Conservation (phyloP, 1,140 invertebrate species). For the Drosophila subpulchrella region DNA sequence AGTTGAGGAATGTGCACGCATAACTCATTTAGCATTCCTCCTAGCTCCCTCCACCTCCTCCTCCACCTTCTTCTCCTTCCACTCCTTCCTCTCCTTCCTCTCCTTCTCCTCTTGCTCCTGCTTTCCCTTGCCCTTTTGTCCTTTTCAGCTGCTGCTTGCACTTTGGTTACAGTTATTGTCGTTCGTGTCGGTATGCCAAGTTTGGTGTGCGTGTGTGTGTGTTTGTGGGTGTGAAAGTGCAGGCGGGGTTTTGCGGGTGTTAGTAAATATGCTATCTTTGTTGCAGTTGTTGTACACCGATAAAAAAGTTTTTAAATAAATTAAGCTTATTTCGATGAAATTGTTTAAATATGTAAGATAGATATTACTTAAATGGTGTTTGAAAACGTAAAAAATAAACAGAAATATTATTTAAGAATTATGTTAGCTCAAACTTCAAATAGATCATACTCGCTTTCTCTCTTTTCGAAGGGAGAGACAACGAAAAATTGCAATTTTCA, state of each 20-base stretch:
- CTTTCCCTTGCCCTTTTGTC: neutral
- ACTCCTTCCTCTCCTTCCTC: neutral
- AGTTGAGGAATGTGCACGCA: slow-evolving; percentile 51
- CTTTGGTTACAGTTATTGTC: slow-evolving; percentile 45
- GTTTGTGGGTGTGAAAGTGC: neutral
- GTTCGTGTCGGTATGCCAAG: slow-evolving; percentile 38
- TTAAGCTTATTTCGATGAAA: too few species aligned
- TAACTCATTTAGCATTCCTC: slow-evolving; percentile 69
- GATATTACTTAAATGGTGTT: too few species aligned
- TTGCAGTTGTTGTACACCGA: slow-evolving; percentile 4
- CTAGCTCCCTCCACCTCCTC: neutral
- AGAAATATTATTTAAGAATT: too few species aligned
- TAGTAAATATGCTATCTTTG: slow-evolving; percentile 15
- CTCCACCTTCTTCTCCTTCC: neutral
- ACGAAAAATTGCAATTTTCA: too few species aligned
- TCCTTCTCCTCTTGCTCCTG: neutral
- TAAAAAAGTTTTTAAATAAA: too few species aligned
- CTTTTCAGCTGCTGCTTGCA: slow-evolving; percentile 21
- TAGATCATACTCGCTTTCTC: too few species aligned
- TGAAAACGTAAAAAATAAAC: too few species aligned
- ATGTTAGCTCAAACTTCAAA: too few species aligned
- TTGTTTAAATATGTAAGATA: too few species aligned
- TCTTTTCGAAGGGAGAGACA: too few species aligned
- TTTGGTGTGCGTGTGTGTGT: neutral
- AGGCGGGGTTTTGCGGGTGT: slow-evolving; percentile 14